Percentiles rank a stretch among this genome's conserved stretches.
phyloP scores from a whole-genome alignment of 1,140 invertebrate genomes.

The Hirudo medicinalis region DNA sequence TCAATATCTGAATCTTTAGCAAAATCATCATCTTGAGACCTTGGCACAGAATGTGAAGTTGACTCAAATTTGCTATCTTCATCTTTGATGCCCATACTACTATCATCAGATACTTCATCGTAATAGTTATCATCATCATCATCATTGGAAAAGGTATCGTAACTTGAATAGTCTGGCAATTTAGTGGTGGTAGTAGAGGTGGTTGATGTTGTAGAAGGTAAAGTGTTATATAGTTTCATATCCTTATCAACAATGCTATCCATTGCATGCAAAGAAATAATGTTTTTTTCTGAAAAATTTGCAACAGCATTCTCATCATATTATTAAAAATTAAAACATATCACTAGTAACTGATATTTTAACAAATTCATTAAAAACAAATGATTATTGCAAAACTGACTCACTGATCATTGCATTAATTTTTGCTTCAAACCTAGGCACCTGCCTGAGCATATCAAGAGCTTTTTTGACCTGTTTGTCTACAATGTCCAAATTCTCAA shows the following conservation, averaged over 20 bases:
- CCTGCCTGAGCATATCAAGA: conserved; percentile 33
- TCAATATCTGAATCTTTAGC: conserved; percentile 3
- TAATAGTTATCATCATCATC: conserved; percentile 12
- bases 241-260: not conserved
- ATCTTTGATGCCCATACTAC: not conserved
- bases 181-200: conserved; percentile 4
- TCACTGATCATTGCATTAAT: conserved; percentile 32
- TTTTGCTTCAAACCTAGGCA: conserved; percentile 29
- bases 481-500: conserved; percentile 34
- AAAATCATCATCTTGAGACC: not conserved
- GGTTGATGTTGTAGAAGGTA: conserved; percentile 6
- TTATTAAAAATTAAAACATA: no score
- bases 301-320: no score
- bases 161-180: not conserved
- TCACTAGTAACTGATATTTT: no score
- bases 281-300: not conserved
- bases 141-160: not conserved
- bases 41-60: no score
- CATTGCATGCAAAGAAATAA: conserved; percentile 7
- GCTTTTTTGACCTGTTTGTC: conserved; percentile 33
- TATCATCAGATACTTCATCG: not conserved
- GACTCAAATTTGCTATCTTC: not conserved
- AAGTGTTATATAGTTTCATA: not conserved
- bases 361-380: no score
- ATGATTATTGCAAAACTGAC: not conserved